phyloP scores from a whole-genome alignment of 2,888 invertebrate genomes.

The Sisyra nigra region DNA sequence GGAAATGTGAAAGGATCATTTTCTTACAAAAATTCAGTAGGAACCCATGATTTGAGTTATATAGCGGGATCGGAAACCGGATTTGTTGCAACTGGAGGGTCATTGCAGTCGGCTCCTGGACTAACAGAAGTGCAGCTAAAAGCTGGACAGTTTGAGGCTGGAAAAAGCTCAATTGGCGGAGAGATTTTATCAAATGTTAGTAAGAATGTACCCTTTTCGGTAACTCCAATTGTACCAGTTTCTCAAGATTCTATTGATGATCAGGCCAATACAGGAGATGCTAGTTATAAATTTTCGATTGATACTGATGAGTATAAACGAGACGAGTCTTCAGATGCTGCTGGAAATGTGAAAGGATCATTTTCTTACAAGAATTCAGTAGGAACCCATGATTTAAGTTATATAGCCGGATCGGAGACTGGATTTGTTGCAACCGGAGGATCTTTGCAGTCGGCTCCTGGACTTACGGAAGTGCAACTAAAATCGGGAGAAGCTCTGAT shows the following conservation, averaged over 20 bases:
- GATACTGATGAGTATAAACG: conserved; percentile 12
- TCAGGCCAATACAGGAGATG: conserved; percentile 10
- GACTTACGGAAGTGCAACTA: conserved; percentile 8
- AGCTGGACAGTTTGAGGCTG: not conserved
- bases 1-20: conserved; percentile 19
- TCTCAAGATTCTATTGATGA: conserved; percentile 5
- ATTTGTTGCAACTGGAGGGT: conserved; percentile 21
- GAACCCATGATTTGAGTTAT: conserved; percentile 16
- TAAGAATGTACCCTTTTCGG: not conserved
- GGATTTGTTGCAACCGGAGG: conserved; percentile 16
- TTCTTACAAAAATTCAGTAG: conserved; percentile 16
- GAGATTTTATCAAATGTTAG: no score
- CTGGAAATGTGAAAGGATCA: conserved; percentile 12
- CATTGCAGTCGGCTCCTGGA: conserved; percentile 17
- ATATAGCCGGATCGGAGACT: conserved; percentile 15
- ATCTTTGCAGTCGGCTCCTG: conserved; percentile 13
- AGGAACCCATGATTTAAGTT: conserved; percentile 11
- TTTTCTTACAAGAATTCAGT: conserved; percentile 11
- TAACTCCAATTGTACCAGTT: conserved; percentile 1
- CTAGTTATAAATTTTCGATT: conserved; percentile 14
- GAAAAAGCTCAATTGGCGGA: not conserved
- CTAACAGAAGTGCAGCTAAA: conserved; percentile 10
- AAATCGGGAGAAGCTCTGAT: conserved; percentile 1
- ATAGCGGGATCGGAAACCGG: conserved; percentile 14
- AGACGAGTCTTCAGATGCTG: conserved; percentile 11